phyloP scores from a whole-genome alignment of 2,888 invertebrate species.

The Drosophila birchii region DNA sequence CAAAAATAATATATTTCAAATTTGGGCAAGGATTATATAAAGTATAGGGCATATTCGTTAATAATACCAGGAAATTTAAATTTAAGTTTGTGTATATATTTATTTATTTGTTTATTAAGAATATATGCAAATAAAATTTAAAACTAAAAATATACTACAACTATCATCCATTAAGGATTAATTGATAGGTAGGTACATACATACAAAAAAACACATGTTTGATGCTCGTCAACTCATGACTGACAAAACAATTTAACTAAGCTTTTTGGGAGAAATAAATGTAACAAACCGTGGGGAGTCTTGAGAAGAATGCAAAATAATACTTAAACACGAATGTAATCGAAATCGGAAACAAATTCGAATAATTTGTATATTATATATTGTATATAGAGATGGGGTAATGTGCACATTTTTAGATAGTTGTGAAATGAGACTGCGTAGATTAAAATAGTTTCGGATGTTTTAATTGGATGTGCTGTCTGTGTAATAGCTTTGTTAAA shows the following conservation, averaged over 20 bases:
- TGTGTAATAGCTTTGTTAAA: conserved; percentile 38
- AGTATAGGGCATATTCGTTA: neutral
- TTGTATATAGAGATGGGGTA: conserved; percentile 5
- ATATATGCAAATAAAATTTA: conserved; percentile 54
- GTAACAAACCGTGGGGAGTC: conserved; percentile 11
- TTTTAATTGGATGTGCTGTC: conserved; percentile 22
- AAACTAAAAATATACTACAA: conserved; percentile 50
- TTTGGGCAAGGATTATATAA: no score
- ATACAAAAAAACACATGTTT: conserved; percentile 65
- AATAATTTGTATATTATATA: conserved; percentile 53
- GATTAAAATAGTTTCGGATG: conserved; percentile 11
- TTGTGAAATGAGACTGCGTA: conserved; percentile 19
- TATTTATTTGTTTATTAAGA: conserved; percentile 60
- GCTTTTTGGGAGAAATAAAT: conserved; percentile 15
- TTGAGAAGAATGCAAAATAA: conserved; percentile 37
- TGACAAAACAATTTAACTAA: conserved; percentile 19
- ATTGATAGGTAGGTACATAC: conserved; percentile 55
- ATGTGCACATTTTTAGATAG: conserved; percentile 26
- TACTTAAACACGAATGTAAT: conserved; percentile 48
- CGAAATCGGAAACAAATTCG: conserved; percentile 44
- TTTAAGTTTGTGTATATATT: neutral
- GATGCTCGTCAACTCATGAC: conserved; percentile 31
- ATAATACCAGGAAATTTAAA: no score
- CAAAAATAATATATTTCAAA: no score
- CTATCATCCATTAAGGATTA: conserved; percentile 62